These are phyloP conservation scores for Danaus plexippus DNA, from an alignment of 1,140 invertebrate species.

Conservation along the genomic window DNA sequence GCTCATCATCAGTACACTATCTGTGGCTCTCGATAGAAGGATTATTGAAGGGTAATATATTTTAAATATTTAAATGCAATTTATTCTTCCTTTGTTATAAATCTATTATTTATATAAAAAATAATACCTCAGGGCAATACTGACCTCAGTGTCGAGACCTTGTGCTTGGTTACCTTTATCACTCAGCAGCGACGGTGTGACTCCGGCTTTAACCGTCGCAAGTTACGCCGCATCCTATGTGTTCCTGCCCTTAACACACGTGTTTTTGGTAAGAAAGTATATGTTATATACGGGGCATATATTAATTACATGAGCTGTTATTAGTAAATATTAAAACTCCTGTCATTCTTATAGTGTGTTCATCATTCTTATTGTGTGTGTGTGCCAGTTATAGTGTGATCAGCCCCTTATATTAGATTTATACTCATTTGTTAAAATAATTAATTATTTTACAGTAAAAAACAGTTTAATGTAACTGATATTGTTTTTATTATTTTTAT, in stretches of 20 bases:
- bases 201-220: conserved; percentile 21
- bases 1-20: conserved; percentile 24
- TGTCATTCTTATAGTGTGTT: too few species aligned
- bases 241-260: conserved; percentile 26
- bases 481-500: too few species aligned
- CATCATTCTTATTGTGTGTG: too few species aligned
- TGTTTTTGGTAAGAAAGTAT: conserved; percentile 28
- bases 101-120: neutral
- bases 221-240: conserved; percentile 29
- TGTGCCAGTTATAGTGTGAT: neutral
- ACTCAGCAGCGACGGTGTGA: conserved; percentile 19
- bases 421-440: too few species aligned
- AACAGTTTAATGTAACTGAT: too few species aligned
- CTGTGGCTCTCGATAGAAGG: conserved; percentile 23
- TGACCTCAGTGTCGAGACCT: conserved; percentile 29
- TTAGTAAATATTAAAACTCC: conserved; percentile 4
- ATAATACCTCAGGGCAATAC: conserved; percentile 26
- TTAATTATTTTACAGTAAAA: too few species aligned
- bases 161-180: conserved; percentile 36
- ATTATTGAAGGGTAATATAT: conserved; percentile 30
- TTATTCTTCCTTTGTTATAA: too few species aligned
- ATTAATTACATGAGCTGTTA: too few species aligned
- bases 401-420: too few species aligned
- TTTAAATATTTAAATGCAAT: too few species aligned
- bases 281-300: too few species aligned